Evolutionary conservation across 1,140 invertebrate species (phyloP).

Genomic region (Brachionus rubens): DNA sequence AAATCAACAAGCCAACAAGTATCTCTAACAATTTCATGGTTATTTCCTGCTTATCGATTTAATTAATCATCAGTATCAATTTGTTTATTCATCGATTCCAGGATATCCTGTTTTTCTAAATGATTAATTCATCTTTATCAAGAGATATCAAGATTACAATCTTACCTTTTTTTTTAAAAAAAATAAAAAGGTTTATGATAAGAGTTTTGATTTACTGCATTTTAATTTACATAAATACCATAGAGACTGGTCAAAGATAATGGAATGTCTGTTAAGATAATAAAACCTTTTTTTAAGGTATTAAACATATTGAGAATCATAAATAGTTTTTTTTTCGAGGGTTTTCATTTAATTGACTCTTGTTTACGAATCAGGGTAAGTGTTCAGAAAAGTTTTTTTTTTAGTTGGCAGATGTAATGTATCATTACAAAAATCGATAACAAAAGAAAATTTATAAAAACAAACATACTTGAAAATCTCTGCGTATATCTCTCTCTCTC

Average conservation of each 20-base stretch:
- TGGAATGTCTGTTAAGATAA: not conserved
- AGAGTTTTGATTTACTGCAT: slow-evolving; percentile 26
- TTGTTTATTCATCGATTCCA: slow-evolving; percentile 11
- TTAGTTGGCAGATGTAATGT: not conserved
- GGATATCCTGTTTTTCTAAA: slow-evolving; percentile 18
- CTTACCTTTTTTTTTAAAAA: too few relatives aligned
- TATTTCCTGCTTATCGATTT: slow-evolving; percentile 1
- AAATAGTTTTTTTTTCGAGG: slow-evolving; percentile 31
- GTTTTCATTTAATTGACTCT: slow-evolving; percentile 30
- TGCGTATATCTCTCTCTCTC: too few relatives aligned
- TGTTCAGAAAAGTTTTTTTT: too few relatives aligned
- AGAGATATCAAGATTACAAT: too few relatives aligned
- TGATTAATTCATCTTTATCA: too few relatives aligned
- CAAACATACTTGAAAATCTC: not conserved
- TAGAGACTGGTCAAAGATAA: not conserved
- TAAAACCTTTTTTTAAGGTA: not conserved
- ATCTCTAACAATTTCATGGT: not conserved
- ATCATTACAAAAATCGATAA: slow-evolving; percentile 25
- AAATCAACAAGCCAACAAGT: too few relatives aligned
- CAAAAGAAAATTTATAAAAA: slow-evolving; percentile 26
- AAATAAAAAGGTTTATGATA: too few relatives aligned
- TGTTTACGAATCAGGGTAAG: too few relatives aligned
- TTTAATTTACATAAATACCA: slow-evolving; percentile 32
- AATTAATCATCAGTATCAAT: slow-evolving; percentile 1
- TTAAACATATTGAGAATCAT: not conserved